A percentile compares a stretch with the other conserved stretches of the same genome.
Conservation (phyloP, 2,888 invertebrate genomes). For the Automeris io region DNA sequence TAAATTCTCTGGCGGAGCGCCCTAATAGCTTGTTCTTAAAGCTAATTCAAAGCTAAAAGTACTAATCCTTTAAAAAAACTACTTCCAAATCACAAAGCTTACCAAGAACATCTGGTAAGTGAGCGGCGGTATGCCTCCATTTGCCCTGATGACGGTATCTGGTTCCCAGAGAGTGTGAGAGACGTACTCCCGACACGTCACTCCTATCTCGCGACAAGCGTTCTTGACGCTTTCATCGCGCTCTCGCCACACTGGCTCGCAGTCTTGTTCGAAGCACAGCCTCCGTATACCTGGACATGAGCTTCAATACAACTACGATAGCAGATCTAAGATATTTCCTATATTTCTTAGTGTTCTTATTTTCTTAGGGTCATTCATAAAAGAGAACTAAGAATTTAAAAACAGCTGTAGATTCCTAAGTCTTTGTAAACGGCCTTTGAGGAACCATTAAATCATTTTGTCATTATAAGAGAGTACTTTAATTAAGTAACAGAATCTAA, state of each 20-base stretch:
- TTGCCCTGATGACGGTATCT: slow-evolving; percentile 77
- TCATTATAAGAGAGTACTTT: too few species aligned
- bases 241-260: slow-evolving; percentile 82
- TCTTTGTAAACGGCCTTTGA: too few species aligned
- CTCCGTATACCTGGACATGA: slow-evolving; percentile 56
- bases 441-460: too few species aligned
- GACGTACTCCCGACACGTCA: slow-evolving; percentile 77
- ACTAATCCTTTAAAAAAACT: too few species aligned
- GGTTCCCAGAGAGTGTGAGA: slow-evolving; percentile 87
- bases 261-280: slow-evolving; percentile 80
- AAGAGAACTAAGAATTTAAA: too few species aligned
- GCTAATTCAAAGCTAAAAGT: too few species aligned
- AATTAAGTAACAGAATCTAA: too few species aligned
- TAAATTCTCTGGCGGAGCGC: too few species aligned
- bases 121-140: slow-evolving; percentile 83
- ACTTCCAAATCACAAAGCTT: slow-evolving; percentile 27
- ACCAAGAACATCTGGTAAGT: slow-evolving; percentile 84
- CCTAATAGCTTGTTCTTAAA: too few species aligned
- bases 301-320: neutral
- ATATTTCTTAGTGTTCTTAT: too few species aligned
- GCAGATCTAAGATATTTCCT: neutral
- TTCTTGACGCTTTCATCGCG: slow-evolving; percentile 77
- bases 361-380: too few species aligned
- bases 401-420: too few species aligned
- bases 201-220: slow-evolving; percentile 73